phyloP scores from a whole-genome alignment of 2,888 invertebrate species.

The Amphiduros pacificus region DNA sequence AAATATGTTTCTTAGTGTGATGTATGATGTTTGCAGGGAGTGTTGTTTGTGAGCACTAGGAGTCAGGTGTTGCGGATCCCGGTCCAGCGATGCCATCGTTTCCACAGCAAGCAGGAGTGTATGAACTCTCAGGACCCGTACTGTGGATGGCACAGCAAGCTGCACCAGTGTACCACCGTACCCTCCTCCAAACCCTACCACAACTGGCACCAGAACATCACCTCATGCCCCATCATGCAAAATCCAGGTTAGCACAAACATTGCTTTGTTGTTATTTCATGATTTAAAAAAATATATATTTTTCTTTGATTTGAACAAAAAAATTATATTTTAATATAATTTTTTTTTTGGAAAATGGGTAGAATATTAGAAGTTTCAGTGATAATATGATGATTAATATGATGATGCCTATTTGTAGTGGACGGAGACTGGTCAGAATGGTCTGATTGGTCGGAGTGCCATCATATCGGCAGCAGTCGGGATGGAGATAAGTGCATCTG shows the following conservation, averaged over 20 bases:
- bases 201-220: constrained; percentile 76
- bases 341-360: background rate
- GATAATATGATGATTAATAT: background rate
- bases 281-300: background rate
- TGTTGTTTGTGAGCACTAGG: constrained; percentile 77
- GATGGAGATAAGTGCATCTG: constrained; percentile 73
- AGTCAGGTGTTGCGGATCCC: constrained; percentile 72
- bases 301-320: background rate
- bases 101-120: constrained; percentile 68
- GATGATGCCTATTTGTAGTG: constrained; percentile 32
- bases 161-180: constrained; percentile 74
- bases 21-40: constrained; percentile 68
- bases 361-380: background rate
- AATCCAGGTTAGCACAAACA: constrained; percentile 37
- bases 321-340: background rate
- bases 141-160: constrained; percentile 87
- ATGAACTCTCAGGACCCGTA: constrained; percentile 87
- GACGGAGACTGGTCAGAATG: constrained; percentile 75
- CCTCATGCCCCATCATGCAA: constrained; percentile 68
- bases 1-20: no score
- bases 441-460: constrained; percentile 81
- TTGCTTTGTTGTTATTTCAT: background rate
- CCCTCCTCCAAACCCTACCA: constrained; percentile 69
- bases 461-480: constrained; percentile 64
- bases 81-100: constrained; percentile 77